phyloP scores from a whole-genome alignment of 2,113 vertebrate species.

The Ardeotis arabs region DNA sequence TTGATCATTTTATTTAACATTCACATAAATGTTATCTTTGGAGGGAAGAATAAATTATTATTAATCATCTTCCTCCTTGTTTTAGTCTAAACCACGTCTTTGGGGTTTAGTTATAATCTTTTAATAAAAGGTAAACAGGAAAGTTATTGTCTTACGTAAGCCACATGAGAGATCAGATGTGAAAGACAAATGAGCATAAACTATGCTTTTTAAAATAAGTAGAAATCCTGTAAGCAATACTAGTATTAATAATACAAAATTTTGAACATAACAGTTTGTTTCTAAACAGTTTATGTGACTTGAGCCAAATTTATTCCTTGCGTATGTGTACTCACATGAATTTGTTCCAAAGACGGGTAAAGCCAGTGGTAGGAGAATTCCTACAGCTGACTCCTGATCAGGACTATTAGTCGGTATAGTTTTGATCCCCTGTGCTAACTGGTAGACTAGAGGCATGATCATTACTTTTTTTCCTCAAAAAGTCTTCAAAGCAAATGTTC shows the following conservation, averaged over 20 bases:
- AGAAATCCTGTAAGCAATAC: background rate
- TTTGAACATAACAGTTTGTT: background rate
- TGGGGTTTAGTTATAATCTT: background rate
- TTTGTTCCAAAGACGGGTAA: background rate
- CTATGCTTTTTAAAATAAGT: background rate
- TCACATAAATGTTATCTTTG: background rate
- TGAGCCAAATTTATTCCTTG: background rate
- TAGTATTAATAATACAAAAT: background rate
- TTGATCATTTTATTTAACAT: background rate
- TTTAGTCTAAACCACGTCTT: background rate
- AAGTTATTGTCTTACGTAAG: background rate
- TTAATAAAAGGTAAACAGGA: background rate
- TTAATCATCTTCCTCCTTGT: background rate
- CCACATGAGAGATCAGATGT: background rate
- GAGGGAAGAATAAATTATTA: background rate
- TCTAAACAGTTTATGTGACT: conserved; percentile 15
- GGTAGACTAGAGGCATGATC: background rate
- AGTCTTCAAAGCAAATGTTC: background rate
- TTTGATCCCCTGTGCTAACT: background rate
- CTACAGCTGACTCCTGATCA: background rate
- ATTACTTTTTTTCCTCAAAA: background rate
- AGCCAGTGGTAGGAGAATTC: background rate
- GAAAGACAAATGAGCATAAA: background rate
- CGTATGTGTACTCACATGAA: background rate
- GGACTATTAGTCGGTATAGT: background rate